Percentiles rank a stretch among this genome's conserved stretches.
These are phyloP conservation scores for Eucera pruinosa DNA, from an alignment of 2,888 invertebrate species.

Conservation along the genomic window DNA sequence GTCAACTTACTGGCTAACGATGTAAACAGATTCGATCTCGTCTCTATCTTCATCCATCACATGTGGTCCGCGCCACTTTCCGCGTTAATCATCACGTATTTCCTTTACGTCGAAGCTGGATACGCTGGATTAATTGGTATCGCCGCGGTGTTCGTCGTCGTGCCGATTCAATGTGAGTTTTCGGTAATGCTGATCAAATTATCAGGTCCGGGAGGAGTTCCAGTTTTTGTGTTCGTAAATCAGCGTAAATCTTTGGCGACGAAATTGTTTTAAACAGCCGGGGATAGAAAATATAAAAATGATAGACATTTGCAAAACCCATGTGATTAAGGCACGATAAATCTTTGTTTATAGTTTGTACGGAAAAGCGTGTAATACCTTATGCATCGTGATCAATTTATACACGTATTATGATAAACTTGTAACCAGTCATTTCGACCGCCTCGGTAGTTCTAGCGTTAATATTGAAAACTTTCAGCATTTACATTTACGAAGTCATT, in stretches of 20 bases:
- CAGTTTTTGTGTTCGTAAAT: too few species aligned
- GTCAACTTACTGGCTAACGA: slow-evolving; percentile 91
- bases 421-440: too few species aligned
- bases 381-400: too few species aligned
- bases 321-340: too few species aligned
- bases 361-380: too few species aligned
- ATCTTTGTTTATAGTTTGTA: too few species aligned
- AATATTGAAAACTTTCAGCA: not conserved
- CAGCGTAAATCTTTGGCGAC: too few species aligned
- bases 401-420: too few species aligned
- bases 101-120: slow-evolving; percentile 91
- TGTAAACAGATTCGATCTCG: slow-evolving; percentile 96
- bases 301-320: too few species aligned
- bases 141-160: slow-evolving; percentile 91
- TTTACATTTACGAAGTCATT: not conserved
- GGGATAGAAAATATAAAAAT: too few species aligned
- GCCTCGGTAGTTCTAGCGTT: too few species aligned
- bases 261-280: too few species aligned
- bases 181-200: slow-evolving; percentile 6
- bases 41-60: slow-evolving; percentile 94
- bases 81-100: slow-evolving; percentile 89
- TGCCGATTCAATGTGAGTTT: slow-evolving; percentile 92
- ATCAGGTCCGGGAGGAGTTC: not conserved
- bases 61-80: slow-evolving; percentile 95
- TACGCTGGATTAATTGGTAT: slow-evolving; percentile 93